phyloP scores from a whole-genome alignment of 2,113 vertebrate genomes.

The Empidonax traillii region DNA sequence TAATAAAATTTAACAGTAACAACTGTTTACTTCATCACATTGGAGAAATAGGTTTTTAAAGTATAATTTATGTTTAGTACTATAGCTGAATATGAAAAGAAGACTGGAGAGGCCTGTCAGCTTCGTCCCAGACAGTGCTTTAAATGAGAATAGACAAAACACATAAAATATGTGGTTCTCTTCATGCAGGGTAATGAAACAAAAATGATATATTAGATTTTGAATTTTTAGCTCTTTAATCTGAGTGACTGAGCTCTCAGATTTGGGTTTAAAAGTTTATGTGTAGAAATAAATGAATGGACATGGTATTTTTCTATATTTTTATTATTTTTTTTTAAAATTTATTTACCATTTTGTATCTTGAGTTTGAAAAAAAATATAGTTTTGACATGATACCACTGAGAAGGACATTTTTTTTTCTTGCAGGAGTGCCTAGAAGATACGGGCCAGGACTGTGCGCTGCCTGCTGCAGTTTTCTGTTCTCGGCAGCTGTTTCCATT shows the following conservation, averaged over 20 bases:
- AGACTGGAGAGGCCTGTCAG: neutral
- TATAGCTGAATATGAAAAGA: neutral
- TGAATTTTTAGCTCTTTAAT: neutral
- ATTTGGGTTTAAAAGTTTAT: neutral
- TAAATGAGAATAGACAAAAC: neutral
- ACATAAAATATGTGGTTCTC: neutral
- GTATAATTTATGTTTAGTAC: neutral
- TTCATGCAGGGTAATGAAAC: neutral
- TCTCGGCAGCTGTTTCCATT: neutral
- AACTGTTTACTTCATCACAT: neutral
- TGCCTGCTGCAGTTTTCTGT: neutral
- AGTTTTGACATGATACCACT: neutral
- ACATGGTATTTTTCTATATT: neutral
- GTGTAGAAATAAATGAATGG: neutral
- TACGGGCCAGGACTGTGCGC: accelerated
- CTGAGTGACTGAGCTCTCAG: neutral
- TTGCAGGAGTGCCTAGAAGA: neutral
- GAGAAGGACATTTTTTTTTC: neutral
- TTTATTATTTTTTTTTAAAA: neutral
- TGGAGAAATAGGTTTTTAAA: neutral
- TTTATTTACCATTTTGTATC: neutral
- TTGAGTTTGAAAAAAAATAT: neutral
- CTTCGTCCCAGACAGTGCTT: neutral
- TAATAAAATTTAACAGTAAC: neutral
- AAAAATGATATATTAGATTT: neutral